Conservation (phyloP, 1,140 invertebrate genomes). For the Nymphalis io region DNA sequence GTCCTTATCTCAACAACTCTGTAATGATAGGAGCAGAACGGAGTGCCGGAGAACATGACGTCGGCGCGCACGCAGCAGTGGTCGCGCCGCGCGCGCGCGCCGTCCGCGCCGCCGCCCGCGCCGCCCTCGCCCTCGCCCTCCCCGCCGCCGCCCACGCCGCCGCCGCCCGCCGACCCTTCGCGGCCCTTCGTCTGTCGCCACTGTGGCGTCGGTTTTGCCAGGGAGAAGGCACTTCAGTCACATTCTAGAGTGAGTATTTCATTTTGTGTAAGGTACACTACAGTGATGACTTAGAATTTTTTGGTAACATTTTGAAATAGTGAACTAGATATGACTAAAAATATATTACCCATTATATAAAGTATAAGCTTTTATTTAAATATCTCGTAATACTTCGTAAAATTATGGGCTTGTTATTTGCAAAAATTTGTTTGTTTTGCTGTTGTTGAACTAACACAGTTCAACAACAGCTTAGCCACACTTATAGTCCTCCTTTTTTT, state of each 20-base stretch:
- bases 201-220: conserved; percentile 89
- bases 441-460: too few relatives aligned
- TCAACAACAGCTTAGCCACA: too few relatives aligned
- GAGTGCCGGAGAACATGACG: conserved; percentile 70
- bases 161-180: conserved; percentile 85
- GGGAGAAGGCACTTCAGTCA: conserved; percentile 89
- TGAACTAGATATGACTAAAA: too few relatives aligned
- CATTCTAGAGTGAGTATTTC: conserved; percentile 81
- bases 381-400: too few relatives aligned
- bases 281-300: too few relatives aligned
- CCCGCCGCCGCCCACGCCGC: conserved; percentile 46
- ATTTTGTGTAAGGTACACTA: too few relatives aligned
- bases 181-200: conserved; percentile 90
- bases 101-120: conserved; percentile 41
- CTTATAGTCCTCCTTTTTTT: too few relatives aligned
- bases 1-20: neutral
- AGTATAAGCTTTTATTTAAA: too few relatives aligned
- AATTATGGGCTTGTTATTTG: too few relatives aligned
- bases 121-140: conserved; percentile 39
- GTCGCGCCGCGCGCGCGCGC: conserved; percentile 68
- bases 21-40: conserved; percentile 45
- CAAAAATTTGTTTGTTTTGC: too few relatives aligned
- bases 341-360: too few relatives aligned
- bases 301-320: too few relatives aligned
- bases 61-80: conserved; percentile 77